Evolutionary conservation across 1,140 invertebrate species (phyloP).

Genomic region (Doryteuthis pealeii): DNA sequence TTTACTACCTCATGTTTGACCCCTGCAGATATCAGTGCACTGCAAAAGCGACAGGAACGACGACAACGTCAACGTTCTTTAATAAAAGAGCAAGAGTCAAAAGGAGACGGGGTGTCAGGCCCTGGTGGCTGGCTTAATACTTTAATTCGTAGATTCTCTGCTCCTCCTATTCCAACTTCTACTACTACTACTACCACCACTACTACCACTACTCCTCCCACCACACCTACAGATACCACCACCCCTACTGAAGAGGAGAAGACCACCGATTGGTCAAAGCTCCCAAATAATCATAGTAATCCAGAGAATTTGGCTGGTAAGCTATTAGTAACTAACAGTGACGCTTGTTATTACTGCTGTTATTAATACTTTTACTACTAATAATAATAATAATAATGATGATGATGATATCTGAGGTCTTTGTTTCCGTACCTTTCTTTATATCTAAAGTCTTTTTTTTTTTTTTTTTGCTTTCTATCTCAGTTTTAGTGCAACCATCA

Average conservation of each 20-base stretch:
- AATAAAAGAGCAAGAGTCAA: slow-evolving; percentile 71
- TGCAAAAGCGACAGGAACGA: slow-evolving; percentile 64
- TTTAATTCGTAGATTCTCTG: slow-evolving; percentile 24
- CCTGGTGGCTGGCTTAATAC: slow-evolving; percentile 5
- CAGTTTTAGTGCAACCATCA: too few relatives aligned
- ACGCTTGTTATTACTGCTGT: too few relatives aligned
- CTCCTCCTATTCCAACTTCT: slow-evolving; percentile 29
- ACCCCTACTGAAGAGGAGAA: neutral
- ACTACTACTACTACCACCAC: too few relatives aligned
- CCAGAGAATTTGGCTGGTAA: neutral
- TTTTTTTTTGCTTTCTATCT: too few relatives aligned
- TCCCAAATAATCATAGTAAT: neutral
- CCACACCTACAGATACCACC: too few relatives aligned
- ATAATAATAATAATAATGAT: too few relatives aligned
- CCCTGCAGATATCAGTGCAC: slow-evolving; percentile 4
- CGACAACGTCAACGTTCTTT: slow-evolving; percentile 79
- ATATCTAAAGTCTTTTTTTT: too few relatives aligned
- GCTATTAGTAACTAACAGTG: neutral
- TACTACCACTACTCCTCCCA: too few relatives aligned
- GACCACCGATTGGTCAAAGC: neutral
- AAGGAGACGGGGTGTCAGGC: slow-evolving; percentile 25
- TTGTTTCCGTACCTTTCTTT: too few relatives aligned
- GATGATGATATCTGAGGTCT: too few relatives aligned
- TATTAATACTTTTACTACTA: too few relatives aligned
- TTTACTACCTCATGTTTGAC: neutral